Conservation (phyloP, 2,888 invertebrate species). For the Parelbella ahira region DNA sequence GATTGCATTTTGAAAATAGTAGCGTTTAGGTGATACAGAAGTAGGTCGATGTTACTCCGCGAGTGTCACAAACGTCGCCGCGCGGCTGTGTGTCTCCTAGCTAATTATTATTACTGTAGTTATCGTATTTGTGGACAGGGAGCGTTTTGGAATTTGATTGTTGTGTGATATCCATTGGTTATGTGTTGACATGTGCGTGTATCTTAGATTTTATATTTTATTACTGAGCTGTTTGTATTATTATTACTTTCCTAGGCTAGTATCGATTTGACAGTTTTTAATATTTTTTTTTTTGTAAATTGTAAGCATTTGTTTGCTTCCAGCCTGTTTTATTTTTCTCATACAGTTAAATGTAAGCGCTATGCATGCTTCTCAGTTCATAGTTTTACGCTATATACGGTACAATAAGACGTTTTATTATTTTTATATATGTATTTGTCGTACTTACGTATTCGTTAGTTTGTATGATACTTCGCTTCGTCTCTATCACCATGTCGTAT, state of each 20-base stretch:
- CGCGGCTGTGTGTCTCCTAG: too few relatives aligned
- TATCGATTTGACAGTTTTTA: constrained; percentile 40
- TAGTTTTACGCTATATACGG: constrained; percentile 68
- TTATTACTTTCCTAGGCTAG: constrained; percentile 32
- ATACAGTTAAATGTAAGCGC: constrained; percentile 57
- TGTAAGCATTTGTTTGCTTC: constrained; percentile 81
- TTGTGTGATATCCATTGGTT: too few relatives aligned
- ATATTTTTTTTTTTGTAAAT: constrained; percentile 75
- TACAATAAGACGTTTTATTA: constrained; percentile 48
- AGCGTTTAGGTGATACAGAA: too few relatives aligned
- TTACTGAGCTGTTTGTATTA: constrained; percentile 32
- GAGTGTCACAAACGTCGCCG: too few relatives aligned
- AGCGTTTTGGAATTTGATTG: too few relatives aligned
- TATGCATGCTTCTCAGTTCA: constrained; percentile 80
- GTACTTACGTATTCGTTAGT: constrained; percentile 77
- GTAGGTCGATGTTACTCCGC: too few relatives aligned
- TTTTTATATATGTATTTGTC: constrained; percentile 70
- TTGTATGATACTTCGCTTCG: constrained; percentile 56
- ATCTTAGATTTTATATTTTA: too few relatives aligned
- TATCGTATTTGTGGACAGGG: too few relatives aligned
- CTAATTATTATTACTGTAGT: too few relatives aligned
- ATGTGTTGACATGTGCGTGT: too few relatives aligned
- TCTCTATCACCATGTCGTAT: constrained; percentile 62
- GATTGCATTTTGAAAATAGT: too few relatives aligned
- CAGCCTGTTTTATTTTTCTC: constrained; percentile 51